Evolutionary conservation across 2,888 invertebrate species (phyloP), one percentile per base, ranked within the genome.

Genomic region (Apamea anceps): DNA sequence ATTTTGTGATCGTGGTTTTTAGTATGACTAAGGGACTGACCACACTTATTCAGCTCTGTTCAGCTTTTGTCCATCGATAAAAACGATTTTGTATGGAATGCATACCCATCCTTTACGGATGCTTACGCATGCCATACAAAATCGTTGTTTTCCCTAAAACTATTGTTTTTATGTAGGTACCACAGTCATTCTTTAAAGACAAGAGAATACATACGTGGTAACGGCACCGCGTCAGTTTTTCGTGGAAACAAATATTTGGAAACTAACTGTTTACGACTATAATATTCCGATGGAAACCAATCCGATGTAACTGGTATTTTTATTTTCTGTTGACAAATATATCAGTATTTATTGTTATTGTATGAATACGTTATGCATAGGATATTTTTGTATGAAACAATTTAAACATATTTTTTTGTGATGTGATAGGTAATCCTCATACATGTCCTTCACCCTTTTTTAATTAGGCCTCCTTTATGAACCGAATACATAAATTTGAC

Each of bases 221-320:
- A 45, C n/a, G 21, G 18, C 18, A 1, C 13, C n/a, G 18, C 70
- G 28, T 15, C 68, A 32, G 32, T 45, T 60, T 83, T 78, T 66
- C 21, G 60, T 37, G 28, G 25, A 66, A 51, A 79, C 37, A 66
- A 42, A 78, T 66, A 71, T 71, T 83, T 51, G 51, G 12, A 37
- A 81, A 70, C 32, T 68, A 71, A 81, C 68, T 65, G 65, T 66
- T 81, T 71, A 81, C 60, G 45, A 62, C 45, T 45, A 21, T 25
- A 37, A 21, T 25, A 37, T 25, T 21, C 13, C 37, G 21, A 84
- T 37, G 45, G 51, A 12, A 79, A 54, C 79, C 84, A 81, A 84
- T 81, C 51, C 71, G 25, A 66, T 28, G 60, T 72, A 51, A 66
- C 60, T 15, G 18, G 2, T 37, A 25, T n/a, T 78, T 78, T 83